phyloP scores from a whole-genome alignment of 2,113 vertebrate species.

The Ciconia maguari region DNA sequence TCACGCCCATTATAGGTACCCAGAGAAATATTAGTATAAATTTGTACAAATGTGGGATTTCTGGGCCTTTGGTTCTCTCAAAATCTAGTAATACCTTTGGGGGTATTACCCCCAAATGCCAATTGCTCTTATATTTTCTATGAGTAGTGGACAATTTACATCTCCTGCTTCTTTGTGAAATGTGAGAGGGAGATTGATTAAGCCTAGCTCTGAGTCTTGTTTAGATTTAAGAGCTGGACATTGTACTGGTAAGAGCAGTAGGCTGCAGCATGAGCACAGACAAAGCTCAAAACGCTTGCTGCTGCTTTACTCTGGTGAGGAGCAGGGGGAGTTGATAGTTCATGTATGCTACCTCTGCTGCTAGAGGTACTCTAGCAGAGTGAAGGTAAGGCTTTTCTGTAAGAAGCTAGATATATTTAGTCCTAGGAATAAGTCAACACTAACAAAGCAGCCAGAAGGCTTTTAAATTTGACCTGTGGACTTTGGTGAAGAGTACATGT shows the following conservation, averaged over 20 bases:
- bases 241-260: not conserved
- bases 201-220: not conserved
- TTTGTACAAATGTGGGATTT: not conserved
- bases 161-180: not conserved
- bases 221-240: not conserved
- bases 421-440: not conserved
- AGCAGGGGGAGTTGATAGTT: not conserved
- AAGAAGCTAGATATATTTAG: not conserved
- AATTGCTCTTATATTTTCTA: not conserved
- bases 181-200: not conserved
- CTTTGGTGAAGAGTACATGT: not conserved
- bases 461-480: not conserved
- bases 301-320: not conserved
- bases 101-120: not conserved
- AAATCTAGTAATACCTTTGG: not conserved
- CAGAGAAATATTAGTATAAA: not conserved
- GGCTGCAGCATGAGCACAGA: not conserved
- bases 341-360: not conserved
- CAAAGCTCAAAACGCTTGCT: not conserved
- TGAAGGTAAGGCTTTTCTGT: not conserved
- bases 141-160: not conserved
- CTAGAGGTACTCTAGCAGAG: not conserved
- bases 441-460: not conserved
- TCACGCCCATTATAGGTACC: conserved; percentile 74
- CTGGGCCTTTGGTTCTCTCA: not conserved